Conservation (phyloP, 2,797 vertebrate genomes). For the Knipowitschia caucasica region DNA sequence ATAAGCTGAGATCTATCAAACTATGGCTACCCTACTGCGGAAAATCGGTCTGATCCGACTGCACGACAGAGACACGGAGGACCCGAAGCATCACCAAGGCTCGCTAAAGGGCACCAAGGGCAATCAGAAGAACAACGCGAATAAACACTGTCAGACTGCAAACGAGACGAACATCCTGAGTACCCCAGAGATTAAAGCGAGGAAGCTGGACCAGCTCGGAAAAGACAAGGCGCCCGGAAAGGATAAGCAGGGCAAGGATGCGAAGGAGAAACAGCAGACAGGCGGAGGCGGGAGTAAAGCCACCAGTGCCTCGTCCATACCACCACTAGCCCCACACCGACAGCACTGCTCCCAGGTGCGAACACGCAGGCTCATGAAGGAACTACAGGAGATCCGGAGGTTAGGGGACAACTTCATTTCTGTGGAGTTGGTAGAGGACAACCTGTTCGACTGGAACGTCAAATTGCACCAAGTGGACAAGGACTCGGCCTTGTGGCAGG, state of each 20-base stretch:
- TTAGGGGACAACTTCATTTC: constrained; percentile 98
- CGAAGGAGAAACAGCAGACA: constrained; percentile 76
- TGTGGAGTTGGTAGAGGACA: constrained; percentile 98
- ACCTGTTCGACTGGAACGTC: constrained; percentile 99
- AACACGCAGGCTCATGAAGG: constrained; percentile 97
- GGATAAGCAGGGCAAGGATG: constrained; percentile 77
- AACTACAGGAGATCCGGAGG: constrained; percentile 97
- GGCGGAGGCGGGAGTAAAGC: constrained; percentile 70
- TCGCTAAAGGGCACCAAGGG: constrained; percentile 88
- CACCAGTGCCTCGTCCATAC: constrained; percentile 72
- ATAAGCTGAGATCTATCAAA: constrained; percentile 48
- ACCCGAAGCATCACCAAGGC: constrained; percentile 94
- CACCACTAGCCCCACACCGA: constrained; percentile 82
- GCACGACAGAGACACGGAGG: constrained; percentile 96
- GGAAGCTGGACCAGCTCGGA: constrained; percentile 82
- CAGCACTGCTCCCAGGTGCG: constrained; percentile 97
- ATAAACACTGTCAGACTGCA: constrained; percentile 83
- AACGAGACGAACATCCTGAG: constrained; percentile 81
- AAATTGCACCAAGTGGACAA: constrained; percentile 99
- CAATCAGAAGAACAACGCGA: constrained; percentile 85
- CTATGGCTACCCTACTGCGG: constrained; percentile 95
- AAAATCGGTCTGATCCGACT: constrained; percentile 98
- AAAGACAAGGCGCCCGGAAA: constrained; percentile 78
- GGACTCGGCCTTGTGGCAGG: constrained; percentile 99
- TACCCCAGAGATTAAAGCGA: constrained; percentile 83